A percentile compares a stretch with the other conserved stretches of the same genome.
phyloP scores from a whole-genome alignment of 2,888 invertebrate genomes.

The Clanis bilineata region DNA sequence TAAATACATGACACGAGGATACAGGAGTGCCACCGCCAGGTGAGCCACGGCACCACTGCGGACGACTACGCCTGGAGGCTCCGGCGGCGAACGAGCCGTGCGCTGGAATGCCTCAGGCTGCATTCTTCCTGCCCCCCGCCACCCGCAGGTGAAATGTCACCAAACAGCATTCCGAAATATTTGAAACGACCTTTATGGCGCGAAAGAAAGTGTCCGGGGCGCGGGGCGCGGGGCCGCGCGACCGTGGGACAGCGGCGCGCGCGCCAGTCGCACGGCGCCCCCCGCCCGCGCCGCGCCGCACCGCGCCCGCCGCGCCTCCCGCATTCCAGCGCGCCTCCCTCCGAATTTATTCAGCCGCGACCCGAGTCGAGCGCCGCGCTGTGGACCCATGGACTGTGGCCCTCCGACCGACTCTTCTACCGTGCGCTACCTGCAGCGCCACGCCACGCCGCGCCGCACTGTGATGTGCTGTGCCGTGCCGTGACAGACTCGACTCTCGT shows the following conservation, averaged over 20 bases:
- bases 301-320: constrained; percentile 58
- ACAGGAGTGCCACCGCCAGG: background rate
- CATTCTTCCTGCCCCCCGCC: constrained; percentile 59
- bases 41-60: background rate
- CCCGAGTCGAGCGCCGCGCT: constrained; percentile 45
- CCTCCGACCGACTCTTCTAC: constrained; percentile 26
- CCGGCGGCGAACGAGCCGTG: constrained; percentile 44
- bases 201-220: constrained; percentile 78
- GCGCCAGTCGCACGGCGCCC: constrained; percentile 79
- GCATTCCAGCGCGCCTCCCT: constrained; percentile 77
- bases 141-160: constrained; percentile 79
- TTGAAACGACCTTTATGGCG: constrained; percentile 83
- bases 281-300: constrained; percentile 65
- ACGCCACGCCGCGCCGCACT: background rate
- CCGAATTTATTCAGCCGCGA: constrained; percentile 80
- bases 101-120: constrained; percentile 63
- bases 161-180: constrained; percentile 81
- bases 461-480: no score
- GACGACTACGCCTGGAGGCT: constrained; percentile 24
- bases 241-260: constrained; percentile 86
- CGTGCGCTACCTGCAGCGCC: constrained; percentile 22
- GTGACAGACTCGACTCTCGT: no score
- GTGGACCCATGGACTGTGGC: constrained; percentile 10
- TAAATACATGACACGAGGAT: background rate
- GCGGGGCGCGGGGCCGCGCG: constrained; percentile 80